phyloP scores from a whole-genome alignment of 2,888 invertebrate genomes.

The Drosophila robusta region DNA sequence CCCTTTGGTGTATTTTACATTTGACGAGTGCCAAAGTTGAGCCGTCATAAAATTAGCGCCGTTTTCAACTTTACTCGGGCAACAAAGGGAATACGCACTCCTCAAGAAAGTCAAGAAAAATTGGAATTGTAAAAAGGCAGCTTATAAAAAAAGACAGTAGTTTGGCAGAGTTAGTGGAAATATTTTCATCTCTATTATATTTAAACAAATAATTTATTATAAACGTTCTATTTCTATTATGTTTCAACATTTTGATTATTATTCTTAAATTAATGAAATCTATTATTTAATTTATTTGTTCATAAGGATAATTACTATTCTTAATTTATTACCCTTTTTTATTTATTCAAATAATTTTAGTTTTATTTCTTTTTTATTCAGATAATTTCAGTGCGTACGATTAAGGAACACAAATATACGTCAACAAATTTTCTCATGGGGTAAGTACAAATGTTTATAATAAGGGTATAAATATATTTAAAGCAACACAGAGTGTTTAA shows the following conservation, averaged over 20 bases:
- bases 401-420: not conserved
- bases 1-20: constrained; percentile 52
- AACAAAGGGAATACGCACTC: constrained; percentile 30
- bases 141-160: constrained; percentile 30
- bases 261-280: not conserved
- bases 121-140: not conserved
- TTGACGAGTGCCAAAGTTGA: constrained; percentile 69
- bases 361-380: not conserved
- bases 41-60: constrained; percentile 71
- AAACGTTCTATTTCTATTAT: too few species aligned
- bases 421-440: not conserved
- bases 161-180: too few species aligned
- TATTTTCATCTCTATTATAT: too few species aligned
- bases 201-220: too few species aligned
- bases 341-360: not conserved
- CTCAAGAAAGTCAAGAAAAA: constrained; percentile 24
- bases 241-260: not conserved
- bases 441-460: constrained; percentile 3
- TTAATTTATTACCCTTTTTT: not conserved
- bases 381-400: not conserved
- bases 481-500: too few species aligned
- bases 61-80: constrained; percentile 50
- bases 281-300: not conserved
- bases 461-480: not conserved
- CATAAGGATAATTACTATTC: not conserved